Evolutionary conservation across 2,888 invertebrate genomes (phyloP).

Genomic region (Stenodera caucasica): DNA sequence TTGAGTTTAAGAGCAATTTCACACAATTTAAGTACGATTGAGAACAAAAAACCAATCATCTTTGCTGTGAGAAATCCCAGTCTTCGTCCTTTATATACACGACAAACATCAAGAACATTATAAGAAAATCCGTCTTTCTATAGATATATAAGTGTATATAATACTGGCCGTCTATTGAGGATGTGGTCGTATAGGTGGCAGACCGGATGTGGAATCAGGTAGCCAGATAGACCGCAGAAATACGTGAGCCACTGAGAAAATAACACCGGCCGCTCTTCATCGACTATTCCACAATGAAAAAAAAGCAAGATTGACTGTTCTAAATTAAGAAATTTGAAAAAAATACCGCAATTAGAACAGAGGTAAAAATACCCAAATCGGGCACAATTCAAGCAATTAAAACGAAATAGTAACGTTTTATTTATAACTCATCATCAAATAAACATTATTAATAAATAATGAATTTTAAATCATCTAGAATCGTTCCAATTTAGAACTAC

Average conservation of each 20-base stretch:
- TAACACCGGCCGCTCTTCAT: constrained; percentile 40
- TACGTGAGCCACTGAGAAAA: constrained; percentile 51
- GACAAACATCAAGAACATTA: constrained; percentile 33
- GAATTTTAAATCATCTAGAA: too few relatives aligned
- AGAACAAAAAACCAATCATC: constrained; percentile 43
- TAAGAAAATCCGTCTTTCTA: constrained; percentile 16
- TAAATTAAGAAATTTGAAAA: too few relatives aligned
- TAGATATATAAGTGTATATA: constrained; percentile 27
- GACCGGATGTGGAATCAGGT: constrained; percentile 56
- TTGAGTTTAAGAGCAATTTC: constrained; percentile 49
- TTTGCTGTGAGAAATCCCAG: constrained; percentile 49
- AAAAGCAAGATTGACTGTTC: too few relatives aligned
- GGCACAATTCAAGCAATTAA: too few relatives aligned
- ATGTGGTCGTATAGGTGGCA: constrained; percentile 48
- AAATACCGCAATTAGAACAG: too few relatives aligned
- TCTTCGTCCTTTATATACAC: constrained; percentile 36
- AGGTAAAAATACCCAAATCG: too few relatives aligned
- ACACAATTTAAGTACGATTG: constrained; percentile 46
- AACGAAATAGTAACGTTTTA: too few relatives aligned
- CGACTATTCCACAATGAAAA: constrained; percentile 23
- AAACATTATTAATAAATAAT: too few relatives aligned
- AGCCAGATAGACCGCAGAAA: constrained; percentile 50
- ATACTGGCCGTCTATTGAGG: constrained; percentile 35
- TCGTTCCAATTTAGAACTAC: too few relatives aligned
- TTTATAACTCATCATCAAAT: too few relatives aligned